Percentiles rank a stretch among this genome's conserved stretches.
These are phyloP conservation scores for Ictalurus furcatus DNA, from an alignment of 2,113 vertebrate genomes.

Conservation along the genomic window DNA sequence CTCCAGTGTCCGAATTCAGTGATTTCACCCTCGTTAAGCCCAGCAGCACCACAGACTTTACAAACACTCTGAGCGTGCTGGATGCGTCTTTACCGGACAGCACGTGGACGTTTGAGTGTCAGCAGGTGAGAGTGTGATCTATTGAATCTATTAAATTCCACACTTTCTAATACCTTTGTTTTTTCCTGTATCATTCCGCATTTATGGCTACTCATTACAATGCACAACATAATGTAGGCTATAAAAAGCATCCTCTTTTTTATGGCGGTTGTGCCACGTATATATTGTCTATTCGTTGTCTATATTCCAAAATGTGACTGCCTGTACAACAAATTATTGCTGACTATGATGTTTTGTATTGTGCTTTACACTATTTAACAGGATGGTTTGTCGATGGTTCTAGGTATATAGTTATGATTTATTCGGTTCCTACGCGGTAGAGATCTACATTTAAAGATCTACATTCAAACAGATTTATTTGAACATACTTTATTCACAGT, in stretches of 20 bases:
- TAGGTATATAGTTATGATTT: not conserved
- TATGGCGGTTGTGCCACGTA: not conserved
- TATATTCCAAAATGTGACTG: not conserved
- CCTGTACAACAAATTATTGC: not conserved
- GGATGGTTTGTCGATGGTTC: not conserved
- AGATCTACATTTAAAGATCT: too few species aligned
- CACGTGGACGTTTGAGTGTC: conserved; percentile 59
- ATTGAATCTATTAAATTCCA: not conserved
- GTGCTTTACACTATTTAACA: not conserved
- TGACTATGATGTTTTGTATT: not conserved
- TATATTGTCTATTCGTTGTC: not conserved
- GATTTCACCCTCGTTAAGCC: conserved; percentile 70
- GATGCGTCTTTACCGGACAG: conserved; percentile 58
- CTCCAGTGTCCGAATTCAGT: conserved; percentile 71
- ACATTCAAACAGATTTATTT: not conserved
- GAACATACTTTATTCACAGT: not conserved
- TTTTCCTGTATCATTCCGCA: not conserved
- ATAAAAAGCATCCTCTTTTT: not conserved
- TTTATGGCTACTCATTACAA: not conserved
- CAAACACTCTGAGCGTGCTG: conserved; percentile 64
- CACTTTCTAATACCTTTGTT: not conserved
- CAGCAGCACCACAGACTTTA: conserved; percentile 69
- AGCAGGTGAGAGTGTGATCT: conserved; percentile 56
- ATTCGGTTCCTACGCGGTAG: not conserved
- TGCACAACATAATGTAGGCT: not conserved